Conservation (phyloP, 2,113 vertebrate genomes). For the Notothenia rossii region DNA sequence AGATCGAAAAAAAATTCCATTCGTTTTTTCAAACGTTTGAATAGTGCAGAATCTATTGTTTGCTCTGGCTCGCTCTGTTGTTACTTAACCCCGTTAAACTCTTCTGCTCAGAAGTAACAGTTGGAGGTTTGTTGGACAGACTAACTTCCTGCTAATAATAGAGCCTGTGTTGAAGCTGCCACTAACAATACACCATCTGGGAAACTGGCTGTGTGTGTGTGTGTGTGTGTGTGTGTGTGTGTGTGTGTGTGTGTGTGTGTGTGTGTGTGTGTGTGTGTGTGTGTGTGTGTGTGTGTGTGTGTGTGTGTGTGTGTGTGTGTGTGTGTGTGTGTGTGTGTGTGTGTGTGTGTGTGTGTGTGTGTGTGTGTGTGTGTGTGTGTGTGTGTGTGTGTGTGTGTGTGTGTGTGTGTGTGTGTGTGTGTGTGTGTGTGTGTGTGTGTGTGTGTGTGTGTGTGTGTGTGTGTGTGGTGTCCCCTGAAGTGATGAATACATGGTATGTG, state of each 20-base stretch:
- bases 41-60: background rate
- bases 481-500: no score
- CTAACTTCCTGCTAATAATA: conserved; percentile 60
- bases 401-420: conserved; percentile 23
- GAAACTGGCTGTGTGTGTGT: conserved; percentile 49
- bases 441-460: conserved; percentile 21
- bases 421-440: conserved; percentile 12
- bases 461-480: no score
- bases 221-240: conserved; percentile 6
- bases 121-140: conserved; percentile 26
- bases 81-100: conserved; percentile 5
- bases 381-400: conserved; percentile 9
- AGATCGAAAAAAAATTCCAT: background rate
- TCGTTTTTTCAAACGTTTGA: background rate
- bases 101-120: conserved; percentile 18
- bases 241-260: conserved; percentile 9
- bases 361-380: conserved; percentile 22
- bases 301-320: conserved; percentile 21
- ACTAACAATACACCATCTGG: conserved; percentile 62
- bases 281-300: conserved; percentile 12
- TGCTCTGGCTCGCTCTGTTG: background rate
- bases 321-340: conserved; percentile 17
- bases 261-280: conserved; percentile 23
- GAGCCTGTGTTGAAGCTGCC: conserved; percentile 40
- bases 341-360: conserved; percentile 14